phyloP scores from a whole-genome alignment of 2,888 invertebrate genomes.

The Heliconius cydno region DNA sequence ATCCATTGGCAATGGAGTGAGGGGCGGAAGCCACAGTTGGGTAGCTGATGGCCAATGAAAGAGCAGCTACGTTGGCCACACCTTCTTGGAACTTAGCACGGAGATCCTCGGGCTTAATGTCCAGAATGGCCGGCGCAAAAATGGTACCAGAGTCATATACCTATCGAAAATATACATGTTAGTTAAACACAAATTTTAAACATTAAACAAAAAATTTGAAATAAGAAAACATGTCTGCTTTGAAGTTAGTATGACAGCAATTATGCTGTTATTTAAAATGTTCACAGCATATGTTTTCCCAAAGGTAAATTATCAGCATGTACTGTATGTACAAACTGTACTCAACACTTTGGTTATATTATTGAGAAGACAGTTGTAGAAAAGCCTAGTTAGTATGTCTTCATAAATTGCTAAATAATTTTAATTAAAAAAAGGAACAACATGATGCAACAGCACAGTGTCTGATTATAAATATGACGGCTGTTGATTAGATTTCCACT shows the following conservation, averaged over 20 bases:
- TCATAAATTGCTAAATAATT: neutral
- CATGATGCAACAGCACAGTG: too few relatives aligned
- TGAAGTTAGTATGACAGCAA: slow-evolving; percentile 45
- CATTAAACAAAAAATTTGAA: neutral
- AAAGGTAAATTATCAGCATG: slow-evolving; percentile 80
- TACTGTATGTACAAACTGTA: slow-evolving; percentile 67
- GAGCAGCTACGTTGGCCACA: slow-evolving; percentile 96
- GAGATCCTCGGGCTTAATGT: slow-evolving; percentile 98
- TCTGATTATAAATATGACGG: too few relatives aligned
- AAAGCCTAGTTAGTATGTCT: neutral
- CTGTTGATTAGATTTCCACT: neutral
- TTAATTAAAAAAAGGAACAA: neutral
- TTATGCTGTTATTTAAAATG: slow-evolving; percentile 46
- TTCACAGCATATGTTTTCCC: slow-evolving; percentile 63
- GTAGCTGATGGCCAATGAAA: slow-evolving; percentile 96
- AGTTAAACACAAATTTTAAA: neutral
- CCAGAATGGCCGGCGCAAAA: slow-evolving; percentile 97
- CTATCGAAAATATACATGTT: slow-evolving; percentile 53
- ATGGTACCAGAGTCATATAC: slow-evolving; percentile 99
- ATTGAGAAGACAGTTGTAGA: neutral
- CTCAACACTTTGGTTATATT: slow-evolving; percentile 76
- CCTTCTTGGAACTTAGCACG: slow-evolving; percentile 95
- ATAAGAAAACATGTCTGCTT: slow-evolving; percentile 49
- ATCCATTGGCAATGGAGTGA: slow-evolving; percentile 98
- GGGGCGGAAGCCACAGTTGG: slow-evolving; percentile 98